Base-by-base conservation (phyloP, 2,113 vertebrate species). In the Trematomus loennbergii region DNA sequence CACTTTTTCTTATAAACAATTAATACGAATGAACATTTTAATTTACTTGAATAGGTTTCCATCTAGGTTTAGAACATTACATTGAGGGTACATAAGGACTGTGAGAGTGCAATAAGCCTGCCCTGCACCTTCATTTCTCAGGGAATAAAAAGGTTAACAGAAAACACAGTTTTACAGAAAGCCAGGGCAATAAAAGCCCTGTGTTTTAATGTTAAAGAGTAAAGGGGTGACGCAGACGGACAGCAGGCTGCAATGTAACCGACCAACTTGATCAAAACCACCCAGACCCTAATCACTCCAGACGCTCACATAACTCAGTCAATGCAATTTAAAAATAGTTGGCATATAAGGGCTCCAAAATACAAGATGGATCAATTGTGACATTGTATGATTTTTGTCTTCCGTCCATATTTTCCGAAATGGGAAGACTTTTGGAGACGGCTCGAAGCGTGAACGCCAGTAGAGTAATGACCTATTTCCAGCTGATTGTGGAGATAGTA, bases 401-500 rank as follows among this genome's bases (percentile, higher is more conserved):
- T 88, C 67, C 55, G 5, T 79, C 82, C 87, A 77, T 50, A 85
- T 82, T 90, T 87, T 82, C 82, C 49, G 40, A 78, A 89, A 81
- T 67, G 63, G 50, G 66, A 72, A 84, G 68, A 53, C 62, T 66
- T 78, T 76, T 87, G 82, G 85, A 88, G 63, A 48, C 58, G 2
- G 48, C 67, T 87, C 13, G 33, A 84, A 81, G 86, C 16, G 13
- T 68, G 61, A 72, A 82, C 1, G 82, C 90, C 87, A 85, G 78
- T 22, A 22, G 25, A 87, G 75, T 45, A 59, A 72, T 62, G 79
- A 81, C 55, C 65, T 61, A 73, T 72, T 90, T 88, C 87, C 82
- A 89, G 82, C 64, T 69, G 88, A 88, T 84, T 65, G 70, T 71
- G 17, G 70, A 84, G 82, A 91, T 86, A 79, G 52, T 67, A 85